Evolutionary conservation across 2,888 invertebrate species (phyloP).

Genomic region (Nomada lathburiana): DNA sequence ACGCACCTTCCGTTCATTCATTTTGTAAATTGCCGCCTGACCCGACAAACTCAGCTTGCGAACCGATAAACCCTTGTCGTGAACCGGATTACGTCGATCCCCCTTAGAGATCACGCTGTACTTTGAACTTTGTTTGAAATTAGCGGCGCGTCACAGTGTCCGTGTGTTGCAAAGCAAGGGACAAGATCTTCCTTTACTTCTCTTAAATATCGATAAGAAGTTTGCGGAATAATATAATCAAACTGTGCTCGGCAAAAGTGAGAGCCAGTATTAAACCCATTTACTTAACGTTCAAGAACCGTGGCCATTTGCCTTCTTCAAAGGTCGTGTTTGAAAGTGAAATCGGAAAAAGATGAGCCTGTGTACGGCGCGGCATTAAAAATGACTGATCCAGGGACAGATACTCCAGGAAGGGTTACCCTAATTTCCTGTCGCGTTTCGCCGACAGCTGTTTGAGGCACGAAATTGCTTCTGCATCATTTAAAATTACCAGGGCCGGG

Average conservation of each 20-base stretch:
- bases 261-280: too few relatives aligned
- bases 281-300: too few relatives aligned
- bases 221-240: too few relatives aligned
- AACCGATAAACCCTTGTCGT: not conserved
- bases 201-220: too few relatives aligned
- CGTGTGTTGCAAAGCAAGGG: too few relatives aligned
- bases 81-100: not conserved
- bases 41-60: not conserved
- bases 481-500: constrained; percentile 58
- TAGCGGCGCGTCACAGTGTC: not conserved
- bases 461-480: constrained; percentile 76
- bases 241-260: too few relatives aligned
- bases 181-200: too few relatives aligned
- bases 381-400: too few relatives aligned
- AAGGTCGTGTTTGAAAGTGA: not conserved
- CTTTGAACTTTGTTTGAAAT: not conserved
- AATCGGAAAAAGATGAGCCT: not conserved
- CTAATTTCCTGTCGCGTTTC: constrained; percentile 59
- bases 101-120: too few relatives aligned
- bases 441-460: constrained; percentile 70
- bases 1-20: not conserved
- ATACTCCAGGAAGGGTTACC: constrained; percentile 21
- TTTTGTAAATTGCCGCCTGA: not conserved
- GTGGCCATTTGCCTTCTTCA: too few relatives aligned
- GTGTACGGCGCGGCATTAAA: too few relatives aligned